phyloP scores from a whole-genome alignment of 2,888 invertebrate genomes.

The Lasioglossum lativentre region DNA sequence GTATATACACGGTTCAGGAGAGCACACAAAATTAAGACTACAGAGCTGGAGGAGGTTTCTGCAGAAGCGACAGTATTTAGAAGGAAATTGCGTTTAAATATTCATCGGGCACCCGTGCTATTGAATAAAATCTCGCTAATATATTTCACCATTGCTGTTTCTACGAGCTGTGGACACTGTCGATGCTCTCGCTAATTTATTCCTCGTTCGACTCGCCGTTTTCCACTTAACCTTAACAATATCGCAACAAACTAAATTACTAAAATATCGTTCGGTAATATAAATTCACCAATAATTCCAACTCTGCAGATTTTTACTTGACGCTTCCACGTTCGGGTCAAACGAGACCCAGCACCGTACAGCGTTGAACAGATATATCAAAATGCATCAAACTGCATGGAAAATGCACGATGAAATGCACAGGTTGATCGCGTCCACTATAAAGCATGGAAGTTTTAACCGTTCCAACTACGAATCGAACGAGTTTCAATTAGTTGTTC shows the following conservation, averaged over 20 bases:
- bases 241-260: no score
- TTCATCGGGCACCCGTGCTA: neutral
- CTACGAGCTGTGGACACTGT: neutral
- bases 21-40: conserved; percentile 7
- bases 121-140: neutral
- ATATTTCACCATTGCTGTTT: neutral
- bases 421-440: neutral
- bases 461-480: neutral
- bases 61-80: neutral
- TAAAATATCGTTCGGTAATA: no score
- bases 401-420: neutral
- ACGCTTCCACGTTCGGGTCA: no score
- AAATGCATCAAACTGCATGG: neutral
- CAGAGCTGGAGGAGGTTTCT: neutral
- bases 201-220: neutral
- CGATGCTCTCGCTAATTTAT: neutral
- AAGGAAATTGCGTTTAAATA: neutral
- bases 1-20: neutral
- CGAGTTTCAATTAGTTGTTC: neutral
- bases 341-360: no score
- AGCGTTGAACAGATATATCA: no score
- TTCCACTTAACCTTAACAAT: no score
- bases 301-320: no score
- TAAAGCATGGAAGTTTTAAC: neutral
- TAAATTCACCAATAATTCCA: no score